A percentile compares a stretch with the other conserved stretches of the same genome.
phyloP scores from a whole-genome alignment of 2,888 invertebrate genomes.

The Blastobasis lacticolella region DNA sequence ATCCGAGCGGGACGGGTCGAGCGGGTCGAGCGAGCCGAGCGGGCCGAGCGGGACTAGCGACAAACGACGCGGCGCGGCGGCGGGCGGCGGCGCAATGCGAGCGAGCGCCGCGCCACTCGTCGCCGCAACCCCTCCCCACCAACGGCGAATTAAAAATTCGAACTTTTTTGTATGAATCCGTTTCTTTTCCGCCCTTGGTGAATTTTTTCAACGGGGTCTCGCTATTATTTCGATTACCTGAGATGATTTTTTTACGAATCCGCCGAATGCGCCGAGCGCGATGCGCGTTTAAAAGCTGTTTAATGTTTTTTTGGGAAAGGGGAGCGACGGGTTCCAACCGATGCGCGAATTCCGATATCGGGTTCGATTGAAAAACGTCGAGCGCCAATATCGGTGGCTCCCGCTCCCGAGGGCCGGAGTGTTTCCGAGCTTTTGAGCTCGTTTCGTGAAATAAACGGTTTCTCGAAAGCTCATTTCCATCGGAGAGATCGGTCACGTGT shows the following conservation, averaged over 20 bases:
- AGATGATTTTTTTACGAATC: slow-evolving; percentile 58
- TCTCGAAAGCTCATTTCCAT: no score
- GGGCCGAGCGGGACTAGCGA: slow-evolving; percentile 13
- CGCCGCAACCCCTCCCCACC: slow-evolving; percentile 27
- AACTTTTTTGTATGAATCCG: slow-evolving; percentile 69
- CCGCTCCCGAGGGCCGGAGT: no score
- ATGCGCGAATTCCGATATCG: slow-evolving; percentile 70
- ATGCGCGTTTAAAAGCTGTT: slow-evolving; percentile 72
- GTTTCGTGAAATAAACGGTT: neutral
- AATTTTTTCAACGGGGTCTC: slow-evolving; percentile 68
- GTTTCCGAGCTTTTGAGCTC: no score
- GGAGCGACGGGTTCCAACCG: slow-evolving; percentile 63
- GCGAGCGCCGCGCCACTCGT: slow-evolving; percentile 12
- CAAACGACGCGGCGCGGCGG: slow-evolving; percentile 10
- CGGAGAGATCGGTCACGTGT: no score
- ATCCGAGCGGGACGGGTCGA: slow-evolving; percentile 3
- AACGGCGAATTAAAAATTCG: slow-evolving; percentile 59
- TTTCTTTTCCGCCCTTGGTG: slow-evolving; percentile 73
- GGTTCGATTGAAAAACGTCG: slow-evolving; percentile 44
- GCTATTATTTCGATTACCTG: slow-evolving; percentile 73
- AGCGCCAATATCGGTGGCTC: no score
- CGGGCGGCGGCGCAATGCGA: slow-evolving; percentile 7
- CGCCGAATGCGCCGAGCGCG: slow-evolving; percentile 49
- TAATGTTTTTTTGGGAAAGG: slow-evolving; percentile 63
- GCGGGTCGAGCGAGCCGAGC: slow-evolving; percentile 3